phyloP scores from a whole-genome alignment of 2,797 vertebrate genomes.

The Bucorvus abyssinicus region DNA sequence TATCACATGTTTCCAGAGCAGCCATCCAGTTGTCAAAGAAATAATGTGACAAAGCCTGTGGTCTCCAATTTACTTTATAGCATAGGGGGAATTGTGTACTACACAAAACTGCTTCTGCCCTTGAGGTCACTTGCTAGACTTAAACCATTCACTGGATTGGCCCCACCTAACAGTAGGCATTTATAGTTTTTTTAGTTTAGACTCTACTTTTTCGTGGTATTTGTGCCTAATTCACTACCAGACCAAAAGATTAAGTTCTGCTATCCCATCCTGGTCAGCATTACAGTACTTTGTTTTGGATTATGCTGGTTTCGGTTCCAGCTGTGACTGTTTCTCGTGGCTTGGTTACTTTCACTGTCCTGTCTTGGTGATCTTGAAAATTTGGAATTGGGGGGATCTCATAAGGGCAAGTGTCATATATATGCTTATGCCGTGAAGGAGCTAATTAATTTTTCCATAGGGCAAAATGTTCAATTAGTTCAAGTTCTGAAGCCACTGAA shows the following conservation, averaged over 20 bases:
- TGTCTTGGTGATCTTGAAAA: background rate
- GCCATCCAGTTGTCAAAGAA: background rate
- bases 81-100: background rate
- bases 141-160: background rate
- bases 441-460: background rate
- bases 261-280: background rate
- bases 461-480: background rate
- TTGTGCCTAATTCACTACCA: background rate
- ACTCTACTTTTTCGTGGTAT: background rate
- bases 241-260: background rate
- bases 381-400: background rate
- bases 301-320: background rate
- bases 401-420: background rate
- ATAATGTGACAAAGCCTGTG: background rate
- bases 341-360: background rate
- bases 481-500: background rate
- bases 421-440: background rate
- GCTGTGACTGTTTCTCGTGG: background rate
- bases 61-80: background rate
- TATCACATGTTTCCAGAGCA: background rate
- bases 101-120: background rate
- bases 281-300: background rate
- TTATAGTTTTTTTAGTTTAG: background rate
- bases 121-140: background rate
- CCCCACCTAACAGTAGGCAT: background rate